Evolutionary conservation across 92 coral and sea anemone species (phyloP), one percentile per base, ranked within the genome.

Genomic region (Phenganax subtilis): DNA sequence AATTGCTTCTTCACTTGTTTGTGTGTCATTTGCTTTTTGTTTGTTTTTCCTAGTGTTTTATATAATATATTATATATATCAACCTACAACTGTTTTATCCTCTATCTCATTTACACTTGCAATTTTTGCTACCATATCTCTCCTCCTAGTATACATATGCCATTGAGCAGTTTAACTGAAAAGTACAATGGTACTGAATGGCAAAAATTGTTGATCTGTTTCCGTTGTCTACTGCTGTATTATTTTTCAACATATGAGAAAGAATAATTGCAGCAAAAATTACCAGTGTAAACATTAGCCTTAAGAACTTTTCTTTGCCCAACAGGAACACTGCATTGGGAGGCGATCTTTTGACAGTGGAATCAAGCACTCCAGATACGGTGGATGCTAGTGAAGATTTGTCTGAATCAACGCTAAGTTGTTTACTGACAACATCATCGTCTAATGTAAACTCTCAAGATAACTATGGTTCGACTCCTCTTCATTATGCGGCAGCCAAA

Each of bases 401-500:
- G 4, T 78, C 72, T 44, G 82, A 78, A 77, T 91, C 98, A 11
- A 83, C 92, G 27, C 85, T 94, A 12, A 51, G 78, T 25, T 91
- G 67, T 61, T 85, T 94, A 68, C 80, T 94, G 6, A 61, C 77
- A 25, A 16, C 14, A 6, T 52, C 75, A 1, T 30, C 30, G 6
- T 85, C 87, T 27, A 85, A 92, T 53, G 64, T 92, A 10, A 94
- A 94, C 77, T 60, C 74, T 29, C 85, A 84, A 10, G 98, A 94
- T 76, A 82, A 86, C 75, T 94, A 94, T 88, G 92, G 91, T 3
- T 86, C 87, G 81, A 92, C 98, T 0, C 98, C 98, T 14, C 89
- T 94, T 27, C 97, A 94, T 71, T 90, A 91, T 85, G 98, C 98
- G 6, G 96, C 97, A 37, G 86, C 85, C 75, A 94, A 91, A 65